phyloP scores from a whole-genome alignment of 2,113 vertebrate genomes.

The Leucopternis melanops region DNA sequence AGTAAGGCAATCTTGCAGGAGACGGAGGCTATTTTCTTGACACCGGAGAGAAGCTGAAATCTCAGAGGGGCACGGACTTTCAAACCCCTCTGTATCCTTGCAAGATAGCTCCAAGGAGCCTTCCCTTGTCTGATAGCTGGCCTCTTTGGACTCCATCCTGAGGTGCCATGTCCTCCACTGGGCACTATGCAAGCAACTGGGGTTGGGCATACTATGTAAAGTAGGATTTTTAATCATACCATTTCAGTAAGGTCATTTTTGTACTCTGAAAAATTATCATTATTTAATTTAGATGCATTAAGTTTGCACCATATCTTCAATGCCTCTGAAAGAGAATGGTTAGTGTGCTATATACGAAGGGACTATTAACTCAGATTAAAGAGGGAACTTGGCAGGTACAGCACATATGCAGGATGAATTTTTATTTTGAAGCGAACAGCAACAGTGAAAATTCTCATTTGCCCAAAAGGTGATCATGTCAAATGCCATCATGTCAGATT shows the following conservation, averaged over 20 bases:
- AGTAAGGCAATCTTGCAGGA: neutral
- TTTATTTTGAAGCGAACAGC: neutral
- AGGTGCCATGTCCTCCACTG: too few relatives aligned
- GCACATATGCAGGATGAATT: neutral
- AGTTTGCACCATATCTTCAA: neutral
- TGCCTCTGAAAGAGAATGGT: neutral
- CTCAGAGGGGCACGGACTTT: neutral
- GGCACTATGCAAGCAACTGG: neutral
- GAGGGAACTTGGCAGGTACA: neutral
- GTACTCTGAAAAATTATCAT: neutral
- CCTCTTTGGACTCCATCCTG: neutral
- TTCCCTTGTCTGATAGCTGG: neutral
- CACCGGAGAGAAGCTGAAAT: neutral
- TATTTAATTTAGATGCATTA: neutral
- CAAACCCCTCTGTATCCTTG: neutral
- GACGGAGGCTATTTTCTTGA: neutral
- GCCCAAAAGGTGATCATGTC: neutral
- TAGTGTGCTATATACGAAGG: neutral
- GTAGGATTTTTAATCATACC: neutral
- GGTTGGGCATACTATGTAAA: neutral
- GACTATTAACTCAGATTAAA: neutral
- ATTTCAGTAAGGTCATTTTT: neutral
- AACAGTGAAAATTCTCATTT: neutral
- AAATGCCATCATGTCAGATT: neutral
- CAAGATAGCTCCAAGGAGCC: neutral